phyloP scores from a whole-genome alignment of 2,797 vertebrate species.

The Gymnoscopelus microlampas region DNA sequence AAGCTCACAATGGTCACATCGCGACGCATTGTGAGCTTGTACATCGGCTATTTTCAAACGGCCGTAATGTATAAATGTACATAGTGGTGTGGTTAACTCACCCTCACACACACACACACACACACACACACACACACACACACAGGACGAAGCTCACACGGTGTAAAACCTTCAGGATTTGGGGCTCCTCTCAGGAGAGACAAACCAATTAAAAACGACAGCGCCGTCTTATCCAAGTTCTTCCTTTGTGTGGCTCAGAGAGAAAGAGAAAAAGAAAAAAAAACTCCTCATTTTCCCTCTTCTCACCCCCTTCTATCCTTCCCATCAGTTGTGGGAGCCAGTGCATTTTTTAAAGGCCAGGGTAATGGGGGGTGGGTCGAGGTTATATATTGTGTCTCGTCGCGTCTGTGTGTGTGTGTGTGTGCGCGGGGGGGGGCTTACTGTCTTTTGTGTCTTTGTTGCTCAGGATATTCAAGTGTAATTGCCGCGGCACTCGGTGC shows the following conservation, averaged over 20 bases:
- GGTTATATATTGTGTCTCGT: no score
- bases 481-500: constrained; percentile 76
- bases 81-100: no score
- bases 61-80: no score
- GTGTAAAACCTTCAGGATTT: constrained; percentile 71
- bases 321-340: constrained; percentile 59
- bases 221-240: constrained; percentile 68
- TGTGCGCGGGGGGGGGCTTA: constrained; percentile 31
- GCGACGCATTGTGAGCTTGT: no score
- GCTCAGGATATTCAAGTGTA: constrained; percentile 77
- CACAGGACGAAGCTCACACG: constrained; percentile 32
- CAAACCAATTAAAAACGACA: constrained; percentile 80
- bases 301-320: constrained; percentile 38
- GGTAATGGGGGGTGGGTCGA: background rate
- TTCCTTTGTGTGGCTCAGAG: constrained; percentile 63
- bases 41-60: background rate
- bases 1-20: no score
- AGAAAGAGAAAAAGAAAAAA: constrained; percentile 7
- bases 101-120: background rate
- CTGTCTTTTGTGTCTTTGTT: constrained; percentile 76
- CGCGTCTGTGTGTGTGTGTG: constrained; percentile 19
- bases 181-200: constrained; percentile 77
- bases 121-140: no score
- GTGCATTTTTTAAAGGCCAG: constrained; percentile 58
- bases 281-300: constrained; percentile 49